Percentiles rank a stretch among this genome's conserved stretches.
phyloP scores from a whole-genome alignment of 2,113 vertebrate genomes.

The Pomatorhinus ruficollis region DNA sequence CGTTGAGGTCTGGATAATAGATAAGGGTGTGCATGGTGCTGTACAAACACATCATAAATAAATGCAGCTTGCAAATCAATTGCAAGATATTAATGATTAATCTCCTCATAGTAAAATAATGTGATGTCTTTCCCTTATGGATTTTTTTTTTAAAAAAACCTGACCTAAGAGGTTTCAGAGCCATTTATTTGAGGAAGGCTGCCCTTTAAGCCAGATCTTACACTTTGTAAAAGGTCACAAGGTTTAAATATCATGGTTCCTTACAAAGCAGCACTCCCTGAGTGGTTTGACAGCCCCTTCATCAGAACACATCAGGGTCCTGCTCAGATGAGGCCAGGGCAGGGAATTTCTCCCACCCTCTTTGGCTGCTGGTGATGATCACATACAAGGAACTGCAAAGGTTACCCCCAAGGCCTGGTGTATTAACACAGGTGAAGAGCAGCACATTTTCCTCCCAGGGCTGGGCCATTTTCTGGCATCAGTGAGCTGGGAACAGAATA shows the following conservation, averaged over 20 bases:
- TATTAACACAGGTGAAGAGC: accelerated
- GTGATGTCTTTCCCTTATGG: slow-evolving; percentile 27
- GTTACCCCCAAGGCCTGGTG: not conserved
- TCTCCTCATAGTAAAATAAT: slow-evolving; percentile 16
- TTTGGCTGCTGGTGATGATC: not conserved
- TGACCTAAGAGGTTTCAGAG: slow-evolving; percentile 18
- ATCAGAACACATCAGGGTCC: not conserved
- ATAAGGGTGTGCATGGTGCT: not conserved
- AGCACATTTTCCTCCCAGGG: not conserved
- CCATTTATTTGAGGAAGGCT: slow-evolving; percentile 48
- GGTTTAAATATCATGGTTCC: slow-evolving; percentile 35
- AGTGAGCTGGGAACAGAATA: not conserved
- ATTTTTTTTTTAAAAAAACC: not conserved
- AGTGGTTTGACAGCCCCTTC: not conserved
- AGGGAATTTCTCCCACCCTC: not conserved
- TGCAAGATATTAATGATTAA: slow-evolving; percentile 21
- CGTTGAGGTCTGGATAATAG: not conserved
- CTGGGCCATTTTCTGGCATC: not conserved
- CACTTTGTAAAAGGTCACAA: slow-evolving; percentile 42
- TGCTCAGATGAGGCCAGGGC: not conserved
- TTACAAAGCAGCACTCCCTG: not conserved
- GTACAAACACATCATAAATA: slow-evolving; percentile 32
- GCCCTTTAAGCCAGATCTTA: slow-evolving; percentile 24
- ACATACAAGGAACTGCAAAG: not conserved
- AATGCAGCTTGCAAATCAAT: slow-evolving; percentile 42